These are phyloP conservation scores for Deilephila porcellus DNA, from an alignment of 2,888 invertebrate genomes.

Conservation along the genomic window DNA sequence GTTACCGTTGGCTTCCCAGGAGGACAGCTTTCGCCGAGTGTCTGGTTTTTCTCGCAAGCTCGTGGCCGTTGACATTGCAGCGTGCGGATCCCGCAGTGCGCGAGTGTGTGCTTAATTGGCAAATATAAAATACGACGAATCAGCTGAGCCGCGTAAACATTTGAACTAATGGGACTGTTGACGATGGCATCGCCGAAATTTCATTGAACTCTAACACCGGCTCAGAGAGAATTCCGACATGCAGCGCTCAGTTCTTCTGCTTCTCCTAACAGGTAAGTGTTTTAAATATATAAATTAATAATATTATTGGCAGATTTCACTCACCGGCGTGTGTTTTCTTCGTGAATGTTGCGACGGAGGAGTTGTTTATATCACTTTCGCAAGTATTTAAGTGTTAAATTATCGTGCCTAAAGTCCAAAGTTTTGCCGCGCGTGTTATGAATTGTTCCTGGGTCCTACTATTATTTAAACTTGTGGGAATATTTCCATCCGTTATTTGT, in stretches of 20 bases:
- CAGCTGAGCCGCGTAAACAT: slow-evolving; percentile 83
- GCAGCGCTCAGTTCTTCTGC: slow-evolving; percentile 72
- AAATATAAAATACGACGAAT: slow-evolving; percentile 68
- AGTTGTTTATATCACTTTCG: slow-evolving; percentile 5
- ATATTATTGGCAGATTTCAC: slow-evolving; percentile 32
- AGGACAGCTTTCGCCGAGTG: slow-evolving; percentile 75
- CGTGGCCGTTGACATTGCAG: slow-evolving; percentile 83
- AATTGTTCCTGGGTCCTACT: neutral
- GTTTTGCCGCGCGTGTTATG: neutral
- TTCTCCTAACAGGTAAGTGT: slow-evolving; percentile 73
- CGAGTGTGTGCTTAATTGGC: slow-evolving; percentile 83
- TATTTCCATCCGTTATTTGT: slow-evolving; percentile 51
- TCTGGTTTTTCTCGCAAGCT: slow-evolving; percentile 77
- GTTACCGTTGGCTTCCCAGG: slow-evolving; percentile 47
- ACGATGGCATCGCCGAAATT: slow-evolving; percentile 65
- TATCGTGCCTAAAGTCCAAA: neutral
- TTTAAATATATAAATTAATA: slow-evolving; percentile 28
- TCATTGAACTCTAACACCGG: slow-evolving; percentile 57
- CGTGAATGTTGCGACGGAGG: neutral
- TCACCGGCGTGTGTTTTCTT: neutral
- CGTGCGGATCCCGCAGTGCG: slow-evolving; percentile 83
- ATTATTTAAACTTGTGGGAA: slow-evolving; percentile 2
- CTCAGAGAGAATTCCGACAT: slow-evolving; percentile 62
- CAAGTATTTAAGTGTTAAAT: neutral
- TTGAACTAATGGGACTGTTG: slow-evolving; percentile 63